Evolutionary conservation across 2,888 invertebrate genomes (phyloP), one percentile per base, ranked within the genome.

Genomic region (Hofmannophila pseudospretella): DNA sequence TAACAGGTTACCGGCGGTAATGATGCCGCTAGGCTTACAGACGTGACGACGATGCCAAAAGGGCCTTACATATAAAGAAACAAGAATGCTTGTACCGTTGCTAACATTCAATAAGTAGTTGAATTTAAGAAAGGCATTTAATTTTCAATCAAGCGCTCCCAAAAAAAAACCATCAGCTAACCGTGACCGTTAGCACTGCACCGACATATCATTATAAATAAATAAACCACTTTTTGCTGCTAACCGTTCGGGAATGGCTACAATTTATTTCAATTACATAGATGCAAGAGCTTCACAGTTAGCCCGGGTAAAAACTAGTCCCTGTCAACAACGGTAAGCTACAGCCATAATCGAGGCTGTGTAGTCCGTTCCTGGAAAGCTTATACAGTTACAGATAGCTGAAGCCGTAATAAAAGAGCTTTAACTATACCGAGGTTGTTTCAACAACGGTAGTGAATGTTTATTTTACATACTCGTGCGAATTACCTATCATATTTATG

Each of bases 141-240:
- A 23, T 23, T 23, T 5, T 23, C 23, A 23, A 7, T 23, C 23
- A 23, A n/a, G 2, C 2, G 7, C n/a, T n/a, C 2, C 23, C 23
- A 23, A 23, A 23, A 23, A 23, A 22, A 10, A 10, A 4, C n/a
- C 26, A 10, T 10, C 3, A 26, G 9, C 28, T 13, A 16, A 28
- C n/a, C n/a, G n/a, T 11, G 3, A 38, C 37, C 32, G 32, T 32
- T 32, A 38, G 10, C 12, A 5, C 20, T 7, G 3, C 27, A 39
- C 34, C 22, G 27, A 36, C 41, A 34, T 37, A 36, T 36, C 39
- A 48, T 51, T 50, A 44, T 45, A 47, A 52, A 52, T 54, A 47
- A 52, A 53, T 54, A 49, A 51, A 49, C 46, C 20, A 34, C 41
- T 55, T 54, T 63, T 65, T 68, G 38, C 41, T 36, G 43, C 49